Evolutionary conservation across 2,113 vertebrate genomes (phyloP), one percentile per base, ranked within the genome.

Genomic region (Marmota flaviventris): DNA sequence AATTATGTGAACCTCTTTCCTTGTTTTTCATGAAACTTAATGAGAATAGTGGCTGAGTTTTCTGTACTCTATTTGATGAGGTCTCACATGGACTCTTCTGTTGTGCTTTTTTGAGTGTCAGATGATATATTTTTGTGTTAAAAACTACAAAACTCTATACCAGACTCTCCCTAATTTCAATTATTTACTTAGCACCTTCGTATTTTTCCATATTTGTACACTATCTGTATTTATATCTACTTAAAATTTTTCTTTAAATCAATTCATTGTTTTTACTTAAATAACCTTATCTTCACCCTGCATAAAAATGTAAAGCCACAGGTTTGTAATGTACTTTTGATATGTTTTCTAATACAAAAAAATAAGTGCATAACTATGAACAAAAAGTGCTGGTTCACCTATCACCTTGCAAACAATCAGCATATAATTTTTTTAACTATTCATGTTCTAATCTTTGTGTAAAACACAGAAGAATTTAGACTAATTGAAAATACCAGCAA

Each of bases 241-340:
- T 37, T 84, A 85, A 87, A 34, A 4, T 37, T 83, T 94, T 93
- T 92, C 63, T 69, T 94, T 58, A 63, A 82, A 77, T 95, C 17
- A 85, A 32, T 0, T 58, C 13, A 63, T 39, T 70, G 42, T 18
- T 73, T 72, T 87, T 83, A 79, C 16, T 92, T 94, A 78, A 89
- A 72, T 77, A 76, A 92, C 73, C 13, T 67, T 72, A 94, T 5
- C 13, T 8, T 92, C 20, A 56, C 4, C 12, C 27, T 65, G 87
- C 89, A 70, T 85, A 48, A 91, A 88, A 95, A 70, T 96, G 1
- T 90, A 88, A 88, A 24, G 34, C n/a, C 63, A 83, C n/a, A 95
- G 3, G 6, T 85, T 79, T 85, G 0, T 51, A 78, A 69, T 81
- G 6, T n/a, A n/a, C 53, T 24, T 32, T 37, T 42, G 11, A 84